These are phyloP conservation scores for Channa striata DNA, from an alignment of 2,797 vertebrate species.

Conservation along the genomic window DNA sequence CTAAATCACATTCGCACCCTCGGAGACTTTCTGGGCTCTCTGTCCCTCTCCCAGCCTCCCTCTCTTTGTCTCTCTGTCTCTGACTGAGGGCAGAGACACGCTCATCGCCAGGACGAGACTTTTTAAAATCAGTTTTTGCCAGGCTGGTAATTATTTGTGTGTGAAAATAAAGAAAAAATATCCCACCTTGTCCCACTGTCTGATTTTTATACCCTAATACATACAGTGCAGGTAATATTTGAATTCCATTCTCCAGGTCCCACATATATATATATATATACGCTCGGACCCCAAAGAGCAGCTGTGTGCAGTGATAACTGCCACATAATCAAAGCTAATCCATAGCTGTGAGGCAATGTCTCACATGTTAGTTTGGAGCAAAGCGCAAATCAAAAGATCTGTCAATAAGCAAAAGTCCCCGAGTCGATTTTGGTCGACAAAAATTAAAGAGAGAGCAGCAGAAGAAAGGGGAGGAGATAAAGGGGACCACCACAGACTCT, in stretches of 20 bases:
- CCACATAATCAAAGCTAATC: constrained; percentile 78
- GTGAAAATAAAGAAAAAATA: background rate
- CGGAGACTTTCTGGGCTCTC: constrained; percentile 47
- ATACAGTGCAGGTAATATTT: constrained; percentile 28
- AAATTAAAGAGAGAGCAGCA: constrained; percentile 68
- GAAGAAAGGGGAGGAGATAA: constrained; percentile 60
- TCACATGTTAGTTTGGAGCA: constrained; percentile 69
- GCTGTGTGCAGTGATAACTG: constrained; percentile 65
- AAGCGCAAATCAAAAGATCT: constrained; percentile 69
- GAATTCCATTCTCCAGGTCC: constrained; percentile 28
- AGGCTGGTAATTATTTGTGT: constrained; percentile 10
- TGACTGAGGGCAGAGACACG: constrained; percentile 18
- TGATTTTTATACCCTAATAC: background rate
- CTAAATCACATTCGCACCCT: constrained; percentile 77
- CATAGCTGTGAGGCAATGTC: constrained; percentile 66
- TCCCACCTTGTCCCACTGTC: too few relatives aligned
- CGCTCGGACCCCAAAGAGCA: too few relatives aligned
- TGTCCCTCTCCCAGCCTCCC: constrained; percentile 22
- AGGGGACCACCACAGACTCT: constrained; percentile 48
- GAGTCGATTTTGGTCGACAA: constrained; percentile 72
- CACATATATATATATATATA: too few relatives aligned
- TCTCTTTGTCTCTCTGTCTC: too few relatives aligned
- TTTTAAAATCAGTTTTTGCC: too few relatives aligned
- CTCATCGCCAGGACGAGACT: constrained; percentile 29
- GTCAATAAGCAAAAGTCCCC: constrained; percentile 65